Evolutionary conservation across 2,113 vertebrate genomes (phyloP), one percentile per base, ranked within the genome.

Genomic region (Saccopteryx leptura): DNA sequence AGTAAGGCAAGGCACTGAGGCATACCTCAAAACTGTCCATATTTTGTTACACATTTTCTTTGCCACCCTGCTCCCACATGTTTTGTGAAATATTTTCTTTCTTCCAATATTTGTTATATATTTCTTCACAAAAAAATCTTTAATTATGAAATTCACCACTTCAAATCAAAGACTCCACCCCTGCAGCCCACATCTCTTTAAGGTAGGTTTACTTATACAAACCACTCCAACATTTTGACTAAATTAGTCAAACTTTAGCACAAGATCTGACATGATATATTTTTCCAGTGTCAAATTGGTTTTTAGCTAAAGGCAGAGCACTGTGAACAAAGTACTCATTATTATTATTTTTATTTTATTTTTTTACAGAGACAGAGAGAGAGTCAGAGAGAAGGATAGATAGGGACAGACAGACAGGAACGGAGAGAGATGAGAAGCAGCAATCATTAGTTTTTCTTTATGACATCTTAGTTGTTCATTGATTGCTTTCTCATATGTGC

Each of bases 11-110:
- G 58, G 88, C 93, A 95, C 65, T 91, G 83, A 97, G 85, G 82
- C 90, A 66, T 95, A 89, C 58, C 83, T 97, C 84, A 75, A 93
- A 96, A 94, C 69, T 69, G 90, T 92, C 96, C 96, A 94, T 11
- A 80, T 91, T 95, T 82, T 71, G 80, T 65, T 93, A 81, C 28
- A 88, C 50, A 7, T 88, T 90, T 96, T 87, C 80, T 69, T 92
- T 90, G 46, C 80, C 88, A 72, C 76, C 76, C 79, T 94, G 92
- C 92, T 94, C 83, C 80, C 93, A 93, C 50, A 74, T 23, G 74
- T 92, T 94, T 71, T 75, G 80, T 93, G 52, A 93, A 82, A 33
- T 87, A 52, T 84, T 87, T 86, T 66, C 52, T 91, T 94, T 56
- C 31, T 86, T 94, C 60, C 26, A 76, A 85, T 74, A 24, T 76